Evolutionary conservation across 2,797 vertebrate genomes (phyloP), one percentile per base, ranked within the genome.

Genomic region (Brachyrhaphis roseni): DNA sequence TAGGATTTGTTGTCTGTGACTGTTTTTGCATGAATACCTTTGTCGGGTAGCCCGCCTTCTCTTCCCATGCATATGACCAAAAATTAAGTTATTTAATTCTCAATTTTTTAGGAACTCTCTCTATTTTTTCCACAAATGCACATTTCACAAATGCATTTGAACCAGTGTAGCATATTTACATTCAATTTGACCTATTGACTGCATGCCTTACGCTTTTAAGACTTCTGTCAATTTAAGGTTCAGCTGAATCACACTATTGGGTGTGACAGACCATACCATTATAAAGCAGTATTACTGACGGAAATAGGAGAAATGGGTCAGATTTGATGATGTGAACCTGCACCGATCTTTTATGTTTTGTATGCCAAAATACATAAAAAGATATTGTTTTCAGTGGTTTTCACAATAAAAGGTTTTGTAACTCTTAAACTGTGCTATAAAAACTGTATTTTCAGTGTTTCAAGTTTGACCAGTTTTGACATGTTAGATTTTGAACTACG

Each of bases 261-360:
- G 90, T 85, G 84, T 94, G 91, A 95, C 94, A 15, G 86, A 93
- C 88, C 93, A 86, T 88, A 87, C 92, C 91, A 86, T 93, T 94
- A 94, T 94, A 91, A 94, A 94, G 92, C 1, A 84, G 88, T 90
- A 90, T 92, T 86, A 92, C 92, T 92, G 83, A 90, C 91, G 80
- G 91, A 88, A 92, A 92, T n/a, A 72, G 87, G 88, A 91, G 90
- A 82, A 81, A 86, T 87, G 85, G 91, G 92, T 93, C 89, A 93
- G 77, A 92, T 86, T 89, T 89, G 84, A 92, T 90, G 87, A 92
- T 89, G 88, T 84, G 72, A 78, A 88, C 77, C 76, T 84, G 86
- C 77, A 72, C 82, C 57, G 79, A 84, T 75, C 23, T 10, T 11
- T 10, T 53, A 53, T 53, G 23, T 53, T 8, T 53, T 53, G 26